Base-by-base conservation (phyloP, 2,797 vertebrate species). In the Eidolon dupreanum region DNA sequence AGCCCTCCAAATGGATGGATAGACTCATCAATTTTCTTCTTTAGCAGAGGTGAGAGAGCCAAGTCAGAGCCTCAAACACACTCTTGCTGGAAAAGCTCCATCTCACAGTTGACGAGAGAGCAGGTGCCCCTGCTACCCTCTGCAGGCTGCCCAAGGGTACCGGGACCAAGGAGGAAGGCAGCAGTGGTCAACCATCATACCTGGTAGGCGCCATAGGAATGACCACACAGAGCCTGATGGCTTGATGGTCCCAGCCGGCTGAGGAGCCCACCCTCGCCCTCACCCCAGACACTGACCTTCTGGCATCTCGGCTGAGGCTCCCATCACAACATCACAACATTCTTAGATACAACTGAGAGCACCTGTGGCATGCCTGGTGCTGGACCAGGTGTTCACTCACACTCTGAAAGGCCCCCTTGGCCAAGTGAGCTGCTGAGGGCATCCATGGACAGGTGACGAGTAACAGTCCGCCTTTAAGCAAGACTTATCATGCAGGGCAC, bases 321-420 rank as follows among this genome's bases (percentile, higher is more conserved):
- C 57, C 71, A 51, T 10, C 66, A n/a, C 13, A 16, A 65, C 71
- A 51, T 10, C 66, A n/a, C 13, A 16, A 65, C 5, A 17, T 19
- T 10, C 36, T 36, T 41, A 13, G 70, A n/a, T 38, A 41, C 31
- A 12, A 22, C 43, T 81, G 31, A 4, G 75, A 33, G 12, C 17
- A 43, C 5, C n/a, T 36, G 0, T 1, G 26, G 24, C n/a, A 36
- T 51, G 24, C 20, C 0, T 1, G 9, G 19, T 8, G 8, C n/a
- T 0, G 3, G 46, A 36, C 7, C 24, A 22, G 41, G 16, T 0
- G 1, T 57, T 16, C 4, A 1, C 41, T 79, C 51, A 26, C 31
- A 13, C 63, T 57, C 26, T 4, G 17, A 71, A 41, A 24, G 63
- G 68, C 20, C 66, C 28, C 55, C 31, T 16, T 61, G 68, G 68